A percentile compares a stretch with the other conserved stretches of the same genome.
Evolutionary conservation across 1,140 invertebrate species (phyloP).

Genomic region (Platorchestia sp.): DNA sequence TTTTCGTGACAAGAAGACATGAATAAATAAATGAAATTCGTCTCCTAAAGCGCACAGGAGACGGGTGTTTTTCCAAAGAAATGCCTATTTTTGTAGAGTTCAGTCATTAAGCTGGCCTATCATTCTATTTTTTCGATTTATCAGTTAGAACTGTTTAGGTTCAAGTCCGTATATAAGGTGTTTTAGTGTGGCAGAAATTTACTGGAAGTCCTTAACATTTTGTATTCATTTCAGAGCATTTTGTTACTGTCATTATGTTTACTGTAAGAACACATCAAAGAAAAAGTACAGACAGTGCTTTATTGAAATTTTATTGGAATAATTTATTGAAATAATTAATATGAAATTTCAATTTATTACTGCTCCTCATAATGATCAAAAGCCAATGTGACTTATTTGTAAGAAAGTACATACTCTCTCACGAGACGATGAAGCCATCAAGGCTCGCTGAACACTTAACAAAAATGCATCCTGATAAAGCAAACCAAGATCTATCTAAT

Average conservation of each 20-base stretch:
- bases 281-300: neutral
- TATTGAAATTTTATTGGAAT: neutral
- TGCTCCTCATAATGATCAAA: neutral
- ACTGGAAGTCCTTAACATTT: neutral
- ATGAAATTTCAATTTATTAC: neutral
- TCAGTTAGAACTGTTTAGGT: neutral
- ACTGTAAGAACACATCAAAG: neutral
- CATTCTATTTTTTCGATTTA: neutral
- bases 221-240: neutral
- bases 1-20: neutral
- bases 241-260: neutral
- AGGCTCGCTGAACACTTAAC: too few species aligned
- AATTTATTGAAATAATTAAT: too few species aligned
- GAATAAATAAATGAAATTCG: neutral
- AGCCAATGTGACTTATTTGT: neutral
- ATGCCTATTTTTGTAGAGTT: neutral
- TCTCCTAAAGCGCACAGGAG: neutral
- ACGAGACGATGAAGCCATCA: too few species aligned
- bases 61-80: neutral
- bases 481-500: too few species aligned
- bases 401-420: too few species aligned
- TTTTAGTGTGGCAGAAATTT: neutral
- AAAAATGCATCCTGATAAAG: too few species aligned
- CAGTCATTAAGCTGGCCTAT: neutral
- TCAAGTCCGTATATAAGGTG: neutral